A percentile compares a stretch with the other conserved stretches of the same genome.
Evolutionary conservation across 2,797 vertebrate genomes (phyloP).

Genomic region (Acipenser ruthenus): DNA sequence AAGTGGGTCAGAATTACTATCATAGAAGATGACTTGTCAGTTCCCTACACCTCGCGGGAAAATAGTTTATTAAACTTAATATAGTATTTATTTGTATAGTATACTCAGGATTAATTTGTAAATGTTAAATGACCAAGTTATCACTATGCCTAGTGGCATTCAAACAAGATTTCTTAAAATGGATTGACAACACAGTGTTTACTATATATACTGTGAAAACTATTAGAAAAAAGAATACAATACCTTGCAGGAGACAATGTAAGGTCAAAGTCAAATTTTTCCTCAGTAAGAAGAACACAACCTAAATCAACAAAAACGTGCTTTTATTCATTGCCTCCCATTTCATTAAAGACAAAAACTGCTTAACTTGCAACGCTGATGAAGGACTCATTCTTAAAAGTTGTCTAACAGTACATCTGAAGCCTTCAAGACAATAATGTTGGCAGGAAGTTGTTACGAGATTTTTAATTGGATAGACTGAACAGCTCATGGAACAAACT

Average conservation of each 20-base stretch:
- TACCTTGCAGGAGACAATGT: slow-evolving; percentile 63
- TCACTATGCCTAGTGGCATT: not conserved
- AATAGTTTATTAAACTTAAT: not conserved
- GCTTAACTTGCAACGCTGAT: not conserved
- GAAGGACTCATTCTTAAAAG: not conserved
- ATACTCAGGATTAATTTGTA: not conserved
- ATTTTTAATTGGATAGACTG: too few species aligned
- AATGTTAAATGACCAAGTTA: not conserved
- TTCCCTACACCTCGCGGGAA: too few species aligned
- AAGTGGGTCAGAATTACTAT: not conserved
- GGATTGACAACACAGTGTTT: not conserved
- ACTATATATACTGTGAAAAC: not conserved
- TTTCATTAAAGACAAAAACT: too few species aligned
- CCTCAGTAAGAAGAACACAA: slow-evolving; percentile 47
- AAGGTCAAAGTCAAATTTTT: slow-evolving; percentile 69
- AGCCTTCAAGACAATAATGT: not conserved
- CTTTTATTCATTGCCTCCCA: too few species aligned
- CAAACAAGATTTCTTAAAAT: not conserved
- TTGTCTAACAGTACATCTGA: not conserved
- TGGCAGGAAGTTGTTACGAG: too few species aligned
- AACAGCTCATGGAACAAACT: slow-evolving; percentile 7
- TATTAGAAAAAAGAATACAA: not conserved
- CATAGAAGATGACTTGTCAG: not conserved
- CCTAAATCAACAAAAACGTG: slow-evolving; percentile 27
- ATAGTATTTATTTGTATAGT: not conserved